Evolutionary conservation across 2,888 invertebrate species (phyloP).

Genomic region (Malacosoma neustria): DNA sequence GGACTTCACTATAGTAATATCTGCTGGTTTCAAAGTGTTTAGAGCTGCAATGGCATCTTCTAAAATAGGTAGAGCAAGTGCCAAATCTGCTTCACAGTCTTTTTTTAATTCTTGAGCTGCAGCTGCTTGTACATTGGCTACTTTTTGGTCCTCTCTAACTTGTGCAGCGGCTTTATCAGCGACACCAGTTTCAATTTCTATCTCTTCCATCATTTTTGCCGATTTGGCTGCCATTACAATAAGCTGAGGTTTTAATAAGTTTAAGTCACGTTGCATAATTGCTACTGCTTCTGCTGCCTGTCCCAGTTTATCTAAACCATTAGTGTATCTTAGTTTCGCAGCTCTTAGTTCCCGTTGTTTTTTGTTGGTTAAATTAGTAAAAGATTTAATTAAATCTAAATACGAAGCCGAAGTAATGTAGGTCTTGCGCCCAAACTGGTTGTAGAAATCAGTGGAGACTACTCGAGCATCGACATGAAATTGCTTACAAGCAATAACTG

Average conservation of each 20-base stretch:
- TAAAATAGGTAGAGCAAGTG: conserved; percentile 88
- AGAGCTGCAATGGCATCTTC: conserved; percentile 84
- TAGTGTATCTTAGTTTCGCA: conserved; percentile 84
- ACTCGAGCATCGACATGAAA: conserved; percentile 87
- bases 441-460: conserved; percentile 77
- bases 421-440: conserved; percentile 79
- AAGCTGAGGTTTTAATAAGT: conserved; percentile 82
- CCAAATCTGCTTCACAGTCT: conserved; percentile 95
- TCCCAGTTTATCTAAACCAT: conserved; percentile 84
- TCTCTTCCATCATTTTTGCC: conserved; percentile 82
- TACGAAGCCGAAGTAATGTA: conserved; percentile 92
- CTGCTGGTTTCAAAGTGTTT: conserved; percentile 88
- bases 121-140: conserved; percentile 91
- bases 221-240: conserved; percentile 83
- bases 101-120: conserved; percentile 87
- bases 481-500: conserved; percentile 87
- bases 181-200: conserved; percentile 82
- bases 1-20: conserved; percentile 89
- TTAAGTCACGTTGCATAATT: conserved; percentile 84
- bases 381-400: conserved; percentile 85
- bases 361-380: conserved; percentile 79
- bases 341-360: conserved; percentile 84
- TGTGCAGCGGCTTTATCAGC: conserved; percentile 86
- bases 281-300: conserved; percentile 85
- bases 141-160: conserved; percentile 90